Conservation (phyloP, 2,888 invertebrate species). For the Schizotus pectinicornis region DNA sequence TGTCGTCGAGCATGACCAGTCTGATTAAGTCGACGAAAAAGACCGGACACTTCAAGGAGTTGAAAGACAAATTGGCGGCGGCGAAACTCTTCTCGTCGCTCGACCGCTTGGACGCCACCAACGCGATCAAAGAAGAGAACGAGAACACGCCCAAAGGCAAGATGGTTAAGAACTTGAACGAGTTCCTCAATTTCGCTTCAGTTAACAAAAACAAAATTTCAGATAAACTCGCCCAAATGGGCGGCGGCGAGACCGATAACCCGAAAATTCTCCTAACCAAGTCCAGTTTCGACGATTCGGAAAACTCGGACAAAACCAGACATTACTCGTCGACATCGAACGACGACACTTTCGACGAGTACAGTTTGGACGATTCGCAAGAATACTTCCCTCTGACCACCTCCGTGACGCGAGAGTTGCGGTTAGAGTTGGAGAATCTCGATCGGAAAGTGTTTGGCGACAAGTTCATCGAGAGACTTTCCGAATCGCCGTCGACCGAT, state of each 20-base stretch:
- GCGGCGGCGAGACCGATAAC: constrained; percentile 42
- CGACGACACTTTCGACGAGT: constrained; percentile 61
- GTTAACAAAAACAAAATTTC: constrained; percentile 67
- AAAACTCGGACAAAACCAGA: constrained; percentile 55
- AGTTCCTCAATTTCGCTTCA: constrained; percentile 80
- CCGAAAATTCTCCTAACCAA: constrained; percentile 61
- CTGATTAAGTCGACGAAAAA: constrained; percentile 54
- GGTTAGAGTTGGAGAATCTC: constrained; percentile 81
- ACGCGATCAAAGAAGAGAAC: constrained; percentile 54
- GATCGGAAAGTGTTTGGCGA: constrained; percentile 83
- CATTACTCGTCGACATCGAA: constrained; percentile 48
- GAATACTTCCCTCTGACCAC: constrained; percentile 88
- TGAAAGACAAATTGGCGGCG: constrained; percentile 63
- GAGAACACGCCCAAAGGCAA: constrained; percentile 57
- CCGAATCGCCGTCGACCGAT: constrained; percentile 47
- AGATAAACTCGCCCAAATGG: constrained; percentile 42
- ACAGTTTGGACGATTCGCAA: constrained; percentile 80
- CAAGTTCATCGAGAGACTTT: constrained; percentile 49
- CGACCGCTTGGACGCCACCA: constrained; percentile 62
- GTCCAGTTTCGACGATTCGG: constrained; percentile 61
- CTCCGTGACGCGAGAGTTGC: constrained; percentile 82
- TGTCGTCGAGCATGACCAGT: constrained; percentile 57
- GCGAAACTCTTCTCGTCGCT: constrained; percentile 64
- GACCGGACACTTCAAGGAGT: constrained; percentile 63
- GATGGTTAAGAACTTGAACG: constrained; percentile 80